Conservation (phyloP, 2,888 invertebrate genomes). For the Oegoconia quadripuncta region DNA sequence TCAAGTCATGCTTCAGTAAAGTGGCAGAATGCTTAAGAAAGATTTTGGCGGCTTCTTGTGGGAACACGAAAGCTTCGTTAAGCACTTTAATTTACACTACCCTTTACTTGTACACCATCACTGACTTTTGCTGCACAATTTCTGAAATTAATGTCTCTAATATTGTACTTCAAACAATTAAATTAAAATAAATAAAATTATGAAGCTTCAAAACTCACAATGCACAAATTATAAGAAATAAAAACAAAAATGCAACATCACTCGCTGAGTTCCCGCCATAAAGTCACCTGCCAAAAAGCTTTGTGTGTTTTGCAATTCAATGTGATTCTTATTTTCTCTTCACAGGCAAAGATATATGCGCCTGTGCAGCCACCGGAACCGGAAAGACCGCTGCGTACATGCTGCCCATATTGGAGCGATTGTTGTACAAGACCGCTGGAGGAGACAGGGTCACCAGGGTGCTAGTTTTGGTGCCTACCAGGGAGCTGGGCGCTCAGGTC, state of each 20-base stretch:
- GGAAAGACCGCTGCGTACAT: slow-evolving; percentile 99
- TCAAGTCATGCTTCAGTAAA: no score
- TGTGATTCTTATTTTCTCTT: not conserved
- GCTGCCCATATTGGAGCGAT: slow-evolving; percentile 96
- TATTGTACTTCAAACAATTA: no score
- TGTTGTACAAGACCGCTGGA: slow-evolving; percentile 91
- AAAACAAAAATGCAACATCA: not conserved
- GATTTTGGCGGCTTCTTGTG: no score
- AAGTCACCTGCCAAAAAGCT: not conserved
- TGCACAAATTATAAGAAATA: no score
- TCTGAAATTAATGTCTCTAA: no score
- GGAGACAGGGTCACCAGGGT: slow-evolving; percentile 84
- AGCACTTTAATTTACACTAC: no score
- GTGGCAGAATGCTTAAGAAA: no score
- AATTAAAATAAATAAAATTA: no score
- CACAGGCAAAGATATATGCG: slow-evolving; percentile 96
- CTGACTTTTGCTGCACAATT: no score
- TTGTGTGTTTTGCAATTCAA: not conserved
- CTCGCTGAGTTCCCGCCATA: not conserved
- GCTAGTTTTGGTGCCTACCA: slow-evolving; percentile 95
- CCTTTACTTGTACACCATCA: no score
- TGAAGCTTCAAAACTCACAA: no score
- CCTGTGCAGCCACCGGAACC: slow-evolving; percentile 98
- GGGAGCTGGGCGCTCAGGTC: slow-evolving; percentile 96
- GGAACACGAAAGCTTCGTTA: no score